These are phyloP conservation scores for Elegia similella DNA, from an alignment of 2,888 invertebrate species.

Conservation along the genomic window DNA sequence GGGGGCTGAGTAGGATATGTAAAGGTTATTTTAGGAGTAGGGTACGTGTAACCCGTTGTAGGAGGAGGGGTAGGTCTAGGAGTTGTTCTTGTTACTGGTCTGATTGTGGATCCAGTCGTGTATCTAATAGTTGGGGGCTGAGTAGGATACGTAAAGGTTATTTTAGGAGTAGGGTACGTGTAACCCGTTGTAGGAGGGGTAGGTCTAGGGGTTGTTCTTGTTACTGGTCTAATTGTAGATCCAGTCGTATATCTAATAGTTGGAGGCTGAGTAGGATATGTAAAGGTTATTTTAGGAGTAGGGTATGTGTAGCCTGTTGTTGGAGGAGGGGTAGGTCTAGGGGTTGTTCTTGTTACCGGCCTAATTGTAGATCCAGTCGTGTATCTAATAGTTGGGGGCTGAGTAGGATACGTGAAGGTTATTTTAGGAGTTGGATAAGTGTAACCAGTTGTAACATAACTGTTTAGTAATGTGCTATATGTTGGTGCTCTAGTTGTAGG, in stretches of 20 bases:
- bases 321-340: slow-evolving; percentile 32
- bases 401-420: slow-evolving; percentile 29
- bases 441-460: slow-evolving; percentile 22
- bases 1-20: slow-evolving; percentile 22
- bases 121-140: too few species aligned
- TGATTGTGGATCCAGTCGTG: neutral
- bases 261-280: slow-evolving; percentile 38
- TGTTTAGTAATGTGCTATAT: slow-evolving; percentile 11
- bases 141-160: too few species aligned
- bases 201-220: neutral
- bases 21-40: slow-evolving; percentile 20
- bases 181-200: too few species aligned
- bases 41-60: neutral
- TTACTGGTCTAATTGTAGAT: neutral
- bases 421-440: slow-evolving; percentile 26
- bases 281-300: slow-evolving; percentile 46
- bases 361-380: neutral
- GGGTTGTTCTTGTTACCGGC: slow-evolving; percentile 7
- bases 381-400: slow-evolving; percentile 9
- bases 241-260: neutral
- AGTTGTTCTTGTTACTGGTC: neutral
- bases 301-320: slow-evolving; percentile 57
- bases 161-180: too few species aligned
- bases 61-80: neutral
- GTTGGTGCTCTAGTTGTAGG: slow-evolving; percentile 17